Base-by-base conservation (phyloP, 2,888 invertebrate genomes). In the Tolmerus cingulatus region DNA sequence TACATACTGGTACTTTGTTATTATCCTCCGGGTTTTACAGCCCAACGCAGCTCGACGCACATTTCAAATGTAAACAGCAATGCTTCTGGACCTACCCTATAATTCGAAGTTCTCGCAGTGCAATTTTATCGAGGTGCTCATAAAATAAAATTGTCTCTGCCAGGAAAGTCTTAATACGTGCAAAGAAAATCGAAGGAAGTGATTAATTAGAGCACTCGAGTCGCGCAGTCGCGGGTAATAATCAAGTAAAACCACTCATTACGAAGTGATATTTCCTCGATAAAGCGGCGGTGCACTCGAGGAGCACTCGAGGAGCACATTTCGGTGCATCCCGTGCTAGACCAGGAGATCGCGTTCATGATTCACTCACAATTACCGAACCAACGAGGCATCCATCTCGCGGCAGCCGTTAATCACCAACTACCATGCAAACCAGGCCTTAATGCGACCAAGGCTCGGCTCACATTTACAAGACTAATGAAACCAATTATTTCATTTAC, bases 401-500 rank as follows among this genome's bases (percentile, higher is more conserved):
- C 74, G 55, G 74, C 27, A 30, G 43, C 43, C 85, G 85, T 85
- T 85, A 85, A 85, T 85, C 85, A 85, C 85, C 46, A 37, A 74
- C 74, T 74, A 34, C 46, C 85, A 85, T 85, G 43, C 85, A 85
- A 40, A 34, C 16, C 4, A 12, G 76, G 51, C 27, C 77, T 77
- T 46, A 85, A 85, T 85, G 74, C 14, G 66, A 27, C 19, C 27
- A 43, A 34, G 43, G 19, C 46, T 43, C n/a, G 27, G 74, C 37
- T 77, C 55, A 55, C 77, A 86, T 86, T 86, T 77, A 78, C 86
- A 82, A 86, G 87, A 81, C 88, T 88, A 88, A 88, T 88, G 88
- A 88, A 88, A 88, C 87, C 87, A 88, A 88, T 88, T 88, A 88
- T 87, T 87, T 88, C 88, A 85, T 88, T 88, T 88, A 87, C 74